phyloP scores from a whole-genome alignment of 2,113 vertebrate genomes.

The Ramphastos sulfuratus region DNA sequence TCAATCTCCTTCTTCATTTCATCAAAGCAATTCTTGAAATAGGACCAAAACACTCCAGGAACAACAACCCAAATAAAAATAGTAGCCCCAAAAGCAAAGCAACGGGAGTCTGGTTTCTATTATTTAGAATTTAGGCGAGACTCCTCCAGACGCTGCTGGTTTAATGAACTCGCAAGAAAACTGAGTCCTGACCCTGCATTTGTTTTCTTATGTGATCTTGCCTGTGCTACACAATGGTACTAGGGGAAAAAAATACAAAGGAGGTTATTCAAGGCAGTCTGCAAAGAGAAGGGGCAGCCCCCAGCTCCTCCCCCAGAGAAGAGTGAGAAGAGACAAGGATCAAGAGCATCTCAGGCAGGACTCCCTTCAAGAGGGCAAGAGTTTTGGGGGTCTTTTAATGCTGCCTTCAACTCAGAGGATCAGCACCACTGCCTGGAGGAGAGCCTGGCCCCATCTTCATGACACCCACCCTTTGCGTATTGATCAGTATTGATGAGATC shows the following conservation, averaged over 20 bases:
- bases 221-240: background rate
- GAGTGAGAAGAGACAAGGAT: background rate
- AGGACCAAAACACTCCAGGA: slow-evolving; percentile 65
- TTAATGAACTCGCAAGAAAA: slow-evolving; percentile 30
- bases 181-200: background rate
- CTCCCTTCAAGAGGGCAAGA: background rate
- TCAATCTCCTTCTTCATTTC: slow-evolving; percentile 12
- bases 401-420: no score
- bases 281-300: background rate
- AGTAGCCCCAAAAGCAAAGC: slow-evolving; percentile 67
- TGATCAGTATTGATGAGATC: no score
- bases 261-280: background rate
- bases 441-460: no score
- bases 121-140: slow-evolving; percentile 53
- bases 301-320: background rate
- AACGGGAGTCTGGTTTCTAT: slow-evolving; percentile 67
- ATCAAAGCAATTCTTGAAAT: slow-evolving; percentile 65
- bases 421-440: no score
- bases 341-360: background rate
- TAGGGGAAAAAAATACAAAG: background rate
- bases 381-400: background rate
- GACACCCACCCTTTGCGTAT: no score
- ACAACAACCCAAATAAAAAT: slow-evolving; percentile 72
- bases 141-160: slow-evolving; percentile 18
- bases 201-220: background rate